These are phyloP conservation scores for Mormyrus iriodes DNA, from an alignment of 2,113 vertebrate genomes.

Conservation along the genomic window DNA sequence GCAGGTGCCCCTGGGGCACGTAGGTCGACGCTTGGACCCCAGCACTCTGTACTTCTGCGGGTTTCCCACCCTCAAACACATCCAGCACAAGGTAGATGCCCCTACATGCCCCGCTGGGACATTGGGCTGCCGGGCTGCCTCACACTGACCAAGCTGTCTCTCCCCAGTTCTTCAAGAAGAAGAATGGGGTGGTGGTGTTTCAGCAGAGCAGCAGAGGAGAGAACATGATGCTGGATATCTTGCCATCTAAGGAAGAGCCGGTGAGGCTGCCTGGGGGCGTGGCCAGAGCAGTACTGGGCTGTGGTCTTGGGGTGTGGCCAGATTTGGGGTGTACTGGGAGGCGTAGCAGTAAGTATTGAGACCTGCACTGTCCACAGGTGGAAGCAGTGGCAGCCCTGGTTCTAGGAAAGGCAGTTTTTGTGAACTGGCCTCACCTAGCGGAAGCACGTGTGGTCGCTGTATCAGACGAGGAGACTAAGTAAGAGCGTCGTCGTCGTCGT, in stretches of 20 bases:
- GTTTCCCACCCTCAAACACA: constrained; percentile 92
- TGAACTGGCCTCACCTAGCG: constrained; percentile 96
- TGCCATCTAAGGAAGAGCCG: constrained; percentile 55
- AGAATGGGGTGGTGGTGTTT: constrained; percentile 86
- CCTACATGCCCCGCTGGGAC: not conserved
- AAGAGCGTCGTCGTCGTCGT: constrained; percentile 40
- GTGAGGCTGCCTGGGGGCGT: constrained; percentile 52
- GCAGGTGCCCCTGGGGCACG: constrained; percentile 69
- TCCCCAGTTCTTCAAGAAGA: constrained; percentile 82
- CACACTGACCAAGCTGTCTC: not conserved
- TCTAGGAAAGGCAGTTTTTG: constrained; percentile 81
- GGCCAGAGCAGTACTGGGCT: not conserved
- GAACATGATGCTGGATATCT: constrained; percentile 90
- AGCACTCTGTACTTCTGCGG: constrained; percentile 87
- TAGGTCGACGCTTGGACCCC: constrained; percentile 68
- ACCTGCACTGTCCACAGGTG: constrained; percentile 53
- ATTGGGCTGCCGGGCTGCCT: too few relatives aligned
- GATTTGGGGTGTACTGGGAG: not conserved
- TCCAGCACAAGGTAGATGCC: constrained; percentile 80
- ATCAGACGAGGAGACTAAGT: constrained; percentile 90
- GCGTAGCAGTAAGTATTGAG: not conserved
- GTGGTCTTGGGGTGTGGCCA: not conserved
- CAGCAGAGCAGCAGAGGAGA: constrained; percentile 95
- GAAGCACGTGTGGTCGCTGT: constrained; percentile 86
- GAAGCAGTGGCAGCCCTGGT: constrained; percentile 67